Evolutionary conservation across 2,113 vertebrate genomes (phyloP).

Genomic region (Mastomys natalensis): DNA sequence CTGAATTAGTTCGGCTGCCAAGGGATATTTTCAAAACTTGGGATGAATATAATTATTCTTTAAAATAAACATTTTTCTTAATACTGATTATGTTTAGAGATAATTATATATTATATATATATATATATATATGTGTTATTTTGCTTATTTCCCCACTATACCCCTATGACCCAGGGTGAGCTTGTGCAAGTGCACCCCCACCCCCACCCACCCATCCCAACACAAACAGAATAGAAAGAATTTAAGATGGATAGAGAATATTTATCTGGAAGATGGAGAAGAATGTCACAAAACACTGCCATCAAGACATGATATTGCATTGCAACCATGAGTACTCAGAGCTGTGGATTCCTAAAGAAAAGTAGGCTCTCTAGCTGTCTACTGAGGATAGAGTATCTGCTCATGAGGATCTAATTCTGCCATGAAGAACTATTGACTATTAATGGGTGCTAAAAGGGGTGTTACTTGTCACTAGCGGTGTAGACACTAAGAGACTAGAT

Average conservation of each 20-base stretch:
- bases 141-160: not conserved
- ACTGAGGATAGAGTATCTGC: not conserved
- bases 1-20: not conserved
- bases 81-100: not conserved
- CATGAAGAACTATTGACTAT: not conserved
- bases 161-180: not conserved
- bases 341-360: not conserved
- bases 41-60: not conserved
- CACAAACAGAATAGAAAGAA: not conserved
- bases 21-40: not conserved
- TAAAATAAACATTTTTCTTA: not conserved
- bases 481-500: not conserved
- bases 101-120: too few species aligned
- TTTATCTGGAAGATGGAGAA: not conserved
- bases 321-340: not conserved
- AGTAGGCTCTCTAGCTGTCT: not conserved
- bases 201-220: rapidly evolving
- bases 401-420: too few species aligned
- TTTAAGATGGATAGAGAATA: not conserved
- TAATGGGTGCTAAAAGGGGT: not conserved
- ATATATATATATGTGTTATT: too few species aligned
- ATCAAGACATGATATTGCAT: not conserved
- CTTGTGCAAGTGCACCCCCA: too few species aligned
- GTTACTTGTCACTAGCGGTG: not conserved
- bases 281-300: not conserved